phyloP scores from a whole-genome alignment of 2,113 vertebrate species.

The Engystomops pustulosus region DNA sequence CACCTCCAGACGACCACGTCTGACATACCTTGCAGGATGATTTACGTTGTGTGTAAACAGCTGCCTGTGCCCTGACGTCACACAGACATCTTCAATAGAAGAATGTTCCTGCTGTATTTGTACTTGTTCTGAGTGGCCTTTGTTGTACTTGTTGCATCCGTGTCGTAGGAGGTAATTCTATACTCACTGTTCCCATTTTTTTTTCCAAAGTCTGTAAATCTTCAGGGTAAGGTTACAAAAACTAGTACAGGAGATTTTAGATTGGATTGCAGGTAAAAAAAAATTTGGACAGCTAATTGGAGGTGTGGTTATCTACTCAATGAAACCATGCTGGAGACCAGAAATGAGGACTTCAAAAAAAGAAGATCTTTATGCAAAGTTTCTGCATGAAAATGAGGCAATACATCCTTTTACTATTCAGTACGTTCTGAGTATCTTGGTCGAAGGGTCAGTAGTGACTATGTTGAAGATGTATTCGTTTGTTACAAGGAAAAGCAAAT shows the following conservation, averaged over 20 bases:
- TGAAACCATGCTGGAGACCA: too few relatives aligned
- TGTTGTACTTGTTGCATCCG: neutral
- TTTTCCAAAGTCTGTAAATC: neutral
- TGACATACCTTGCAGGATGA: constrained; percentile 33
- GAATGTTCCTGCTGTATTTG: constrained; percentile 38
- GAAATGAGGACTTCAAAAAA: too few relatives aligned
- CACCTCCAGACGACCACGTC: constrained; percentile 19
- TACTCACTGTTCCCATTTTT: neutral
- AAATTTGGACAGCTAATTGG: neutral
- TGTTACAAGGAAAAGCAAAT: too few relatives aligned
- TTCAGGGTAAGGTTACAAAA: neutral
- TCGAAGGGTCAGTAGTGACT: too few relatives aligned
- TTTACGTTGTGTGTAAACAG: constrained; percentile 53
- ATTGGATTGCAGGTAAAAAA: neutral
- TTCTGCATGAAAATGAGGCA: too few relatives aligned
- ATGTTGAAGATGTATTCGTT: too few relatives aligned
- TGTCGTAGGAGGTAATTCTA: neutral
- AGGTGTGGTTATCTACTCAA: neutral
- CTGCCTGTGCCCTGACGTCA: constrained; percentile 27
- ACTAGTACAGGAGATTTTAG: neutral
- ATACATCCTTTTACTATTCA: too few relatives aligned
- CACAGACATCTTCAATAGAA: constrained; percentile 26
- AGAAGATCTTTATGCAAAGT: too few relatives aligned
- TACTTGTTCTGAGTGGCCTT: neutral
- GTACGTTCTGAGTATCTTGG: too few relatives aligned